These are phyloP conservation scores for Mesochorus sp. DNA, from an alignment of 2,888 invertebrate genomes.

Conservation along the genomic window DNA sequence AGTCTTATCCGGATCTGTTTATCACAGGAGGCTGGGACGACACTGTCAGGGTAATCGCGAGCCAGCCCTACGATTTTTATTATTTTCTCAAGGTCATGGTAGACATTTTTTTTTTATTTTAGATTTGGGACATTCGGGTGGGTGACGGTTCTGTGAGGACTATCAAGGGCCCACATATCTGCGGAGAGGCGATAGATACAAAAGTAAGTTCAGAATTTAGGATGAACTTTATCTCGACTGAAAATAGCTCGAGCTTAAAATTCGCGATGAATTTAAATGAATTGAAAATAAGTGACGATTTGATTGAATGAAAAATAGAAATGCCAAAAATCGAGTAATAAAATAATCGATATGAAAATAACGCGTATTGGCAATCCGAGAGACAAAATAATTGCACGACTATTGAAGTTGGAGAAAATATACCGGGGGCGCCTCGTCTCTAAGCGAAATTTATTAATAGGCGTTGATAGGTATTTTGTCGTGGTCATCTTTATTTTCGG, in stretches of 20 bases:
- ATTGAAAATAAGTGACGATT: no score
- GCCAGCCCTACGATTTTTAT: constrained; percentile 37
- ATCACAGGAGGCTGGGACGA: constrained; percentile 85
- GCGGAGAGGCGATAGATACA: constrained; percentile 84
- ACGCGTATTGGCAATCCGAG: no score
- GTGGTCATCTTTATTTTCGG: constrained; percentile 56
- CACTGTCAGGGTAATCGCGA: constrained; percentile 82
- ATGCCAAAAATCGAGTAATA: no score
- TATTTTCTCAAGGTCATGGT: no score
- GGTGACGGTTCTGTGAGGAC: constrained; percentile 83
- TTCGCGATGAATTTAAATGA: no score
- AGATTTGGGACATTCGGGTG: constrained; percentile 85
- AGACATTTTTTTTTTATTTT: constrained; percentile 34
- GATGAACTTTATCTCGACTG: no score
- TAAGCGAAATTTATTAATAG: constrained; percentile 57
- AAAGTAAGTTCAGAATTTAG: constrained; percentile 83
- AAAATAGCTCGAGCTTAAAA: no score
- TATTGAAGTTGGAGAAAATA: no score
- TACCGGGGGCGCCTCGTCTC: neutral
- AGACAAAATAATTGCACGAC: no score
- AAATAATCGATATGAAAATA: no score
- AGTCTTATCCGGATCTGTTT: constrained; percentile 81
- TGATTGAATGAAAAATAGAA: no score
- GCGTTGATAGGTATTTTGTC: constrained; percentile 54
- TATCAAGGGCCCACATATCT: constrained; percentile 85